phyloP scores from a whole-genome alignment of 2,113 vertebrate species.

The Amphilophus citrinellus region DNA sequence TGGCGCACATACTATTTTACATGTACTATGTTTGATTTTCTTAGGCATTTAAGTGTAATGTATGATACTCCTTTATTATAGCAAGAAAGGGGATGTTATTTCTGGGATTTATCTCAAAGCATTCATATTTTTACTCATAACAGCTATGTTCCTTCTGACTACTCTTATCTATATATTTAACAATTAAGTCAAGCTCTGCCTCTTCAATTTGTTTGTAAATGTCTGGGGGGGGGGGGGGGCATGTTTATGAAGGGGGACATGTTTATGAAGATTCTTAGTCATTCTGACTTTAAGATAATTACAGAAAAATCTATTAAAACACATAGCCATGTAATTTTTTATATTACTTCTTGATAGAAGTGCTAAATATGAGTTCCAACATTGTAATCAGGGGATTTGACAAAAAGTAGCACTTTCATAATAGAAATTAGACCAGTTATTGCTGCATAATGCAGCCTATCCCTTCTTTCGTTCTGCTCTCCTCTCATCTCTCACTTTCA shows the following conservation, averaged over 20 bases:
- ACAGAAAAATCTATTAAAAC: background rate
- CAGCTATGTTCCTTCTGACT: background rate
- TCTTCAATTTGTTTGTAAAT: background rate
- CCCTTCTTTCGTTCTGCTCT: background rate
- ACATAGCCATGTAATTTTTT: background rate
- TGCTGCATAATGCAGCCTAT: conserved; percentile 19
- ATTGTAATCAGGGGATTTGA: background rate
- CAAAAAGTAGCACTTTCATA: background rate
- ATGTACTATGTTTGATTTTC: background rate
- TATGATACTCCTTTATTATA: background rate
- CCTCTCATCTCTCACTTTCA: conserved; percentile 30
- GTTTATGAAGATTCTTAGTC: background rate
- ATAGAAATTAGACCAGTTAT: conserved; percentile 7
- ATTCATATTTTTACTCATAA: background rate
- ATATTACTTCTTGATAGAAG: background rate
- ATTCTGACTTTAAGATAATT: background rate
- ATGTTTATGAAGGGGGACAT: too few relatives aligned
- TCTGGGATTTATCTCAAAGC: background rate
- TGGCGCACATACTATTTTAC: background rate
- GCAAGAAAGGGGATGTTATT: conserved; percentile 1
- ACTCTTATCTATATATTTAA: background rate
- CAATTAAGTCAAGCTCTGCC: background rate
- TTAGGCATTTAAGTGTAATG: conserved; percentile 13
- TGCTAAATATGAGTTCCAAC: conserved; percentile 6
- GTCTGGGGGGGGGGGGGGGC: background rate